A percentile compares a stretch with the other conserved stretches of the same genome.
Conservation (phyloP, 1,140 invertebrate genomes). For the Orussus abietinus region DNA sequence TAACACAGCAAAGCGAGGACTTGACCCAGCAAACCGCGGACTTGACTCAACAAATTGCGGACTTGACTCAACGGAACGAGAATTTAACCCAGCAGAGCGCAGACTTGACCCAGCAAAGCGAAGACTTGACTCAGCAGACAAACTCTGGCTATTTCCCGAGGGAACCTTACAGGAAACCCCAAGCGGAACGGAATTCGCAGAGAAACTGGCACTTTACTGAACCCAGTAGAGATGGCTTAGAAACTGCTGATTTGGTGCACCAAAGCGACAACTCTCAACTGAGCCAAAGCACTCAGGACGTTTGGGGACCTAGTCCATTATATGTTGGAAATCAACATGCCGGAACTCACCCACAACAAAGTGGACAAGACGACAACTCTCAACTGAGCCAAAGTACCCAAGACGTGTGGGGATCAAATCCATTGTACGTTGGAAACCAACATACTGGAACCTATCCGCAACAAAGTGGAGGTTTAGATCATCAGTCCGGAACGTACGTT, state of each 20-base stretch:
- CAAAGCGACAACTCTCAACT: too few species aligned
- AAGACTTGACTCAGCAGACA: constrained; percentile 18
- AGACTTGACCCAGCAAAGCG: constrained; percentile 5
- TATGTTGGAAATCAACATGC: constrained; percentile 11
- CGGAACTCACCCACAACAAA: constrained; percentile 10
- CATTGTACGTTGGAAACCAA: constrained; percentile 11
- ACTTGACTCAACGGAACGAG: constrained; percentile 21
- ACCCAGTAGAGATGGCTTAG: too few species aligned
- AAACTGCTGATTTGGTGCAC: too few species aligned
- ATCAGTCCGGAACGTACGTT: too few species aligned
- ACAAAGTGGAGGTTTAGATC: constrained; percentile 15
- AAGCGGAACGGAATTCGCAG: too few species aligned
- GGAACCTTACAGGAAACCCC: too few species aligned
- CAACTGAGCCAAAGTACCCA: too few species aligned
- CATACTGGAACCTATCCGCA: constrained; percentile 7
- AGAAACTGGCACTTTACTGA: too few species aligned
- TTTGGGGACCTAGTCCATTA: background rate
- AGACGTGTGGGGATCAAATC: background rate
- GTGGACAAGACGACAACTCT: too few species aligned
- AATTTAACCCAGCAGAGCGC: constrained; percentile 19
- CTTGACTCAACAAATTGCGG: constrained; percentile 14
- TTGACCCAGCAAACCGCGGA: constrained; percentile 12
- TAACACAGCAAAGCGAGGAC: constrained; percentile 8
- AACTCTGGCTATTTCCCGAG: too few species aligned
- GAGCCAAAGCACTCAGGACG: too few species aligned